Percentiles rank a stretch among this genome's conserved stretches.
Conservation (phyloP, 1,140 invertebrate genomes). For the Papilio dardanus region DNA sequence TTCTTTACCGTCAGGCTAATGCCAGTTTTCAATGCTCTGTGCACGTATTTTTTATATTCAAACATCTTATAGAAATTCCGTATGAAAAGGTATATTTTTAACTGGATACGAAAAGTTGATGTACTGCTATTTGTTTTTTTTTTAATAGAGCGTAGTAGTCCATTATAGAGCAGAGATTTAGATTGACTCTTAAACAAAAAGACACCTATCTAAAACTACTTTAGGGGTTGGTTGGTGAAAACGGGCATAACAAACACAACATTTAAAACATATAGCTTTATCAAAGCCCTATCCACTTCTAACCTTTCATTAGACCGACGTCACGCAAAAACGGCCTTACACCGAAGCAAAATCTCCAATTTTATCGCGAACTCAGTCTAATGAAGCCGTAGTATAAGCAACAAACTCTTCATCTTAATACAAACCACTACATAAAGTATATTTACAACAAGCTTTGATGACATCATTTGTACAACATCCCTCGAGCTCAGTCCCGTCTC, state of each 20-base stretch:
- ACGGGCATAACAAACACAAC: background rate
- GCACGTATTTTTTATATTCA: conserved; percentile 20
- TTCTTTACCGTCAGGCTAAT: conserved; percentile 3
- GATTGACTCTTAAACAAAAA: too few species aligned
- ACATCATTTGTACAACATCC: conserved; percentile 39
- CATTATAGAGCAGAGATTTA: too few species aligned
- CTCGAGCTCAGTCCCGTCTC: conserved; percentile 26
- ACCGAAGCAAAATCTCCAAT: too few species aligned
- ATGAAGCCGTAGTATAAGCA: too few species aligned
- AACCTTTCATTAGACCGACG: too few species aligned
- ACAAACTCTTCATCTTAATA: background rate
- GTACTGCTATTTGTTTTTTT: too few species aligned
- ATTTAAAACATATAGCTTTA: background rate
- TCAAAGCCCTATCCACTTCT: background rate
- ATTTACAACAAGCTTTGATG: background rate
- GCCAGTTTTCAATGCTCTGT: conserved; percentile 16
- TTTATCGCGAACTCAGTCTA: too few species aligned
- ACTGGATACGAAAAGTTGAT: background rate
- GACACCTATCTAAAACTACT: too few species aligned
- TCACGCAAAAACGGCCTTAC: too few species aligned
- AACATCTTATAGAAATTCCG: conserved; percentile 19
- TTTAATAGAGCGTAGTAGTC: too few species aligned
- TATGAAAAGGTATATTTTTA: background rate
- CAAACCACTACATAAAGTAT: background rate
- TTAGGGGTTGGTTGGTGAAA: too few species aligned